Evolutionary conservation across 2,888 invertebrate genomes (phyloP).

Genomic region (Xanthorhoe designata): DNA sequence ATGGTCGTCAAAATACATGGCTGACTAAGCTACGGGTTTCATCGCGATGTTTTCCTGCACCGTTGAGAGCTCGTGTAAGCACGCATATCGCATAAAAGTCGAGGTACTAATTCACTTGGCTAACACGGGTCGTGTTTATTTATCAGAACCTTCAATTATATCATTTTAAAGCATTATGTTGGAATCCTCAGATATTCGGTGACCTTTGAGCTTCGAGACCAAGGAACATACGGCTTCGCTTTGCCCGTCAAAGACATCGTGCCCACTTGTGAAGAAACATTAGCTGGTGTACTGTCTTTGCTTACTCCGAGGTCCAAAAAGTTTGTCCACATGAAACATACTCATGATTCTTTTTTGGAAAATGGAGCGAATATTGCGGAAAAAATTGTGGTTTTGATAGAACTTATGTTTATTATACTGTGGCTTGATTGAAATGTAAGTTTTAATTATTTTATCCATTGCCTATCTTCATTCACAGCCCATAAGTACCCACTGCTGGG

Average conservation of each 20-base stretch:
- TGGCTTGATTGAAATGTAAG: constrained; percentile 49
- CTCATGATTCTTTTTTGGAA: neutral
- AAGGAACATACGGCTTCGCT: constrained; percentile 87
- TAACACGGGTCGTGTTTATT: too few relatives aligned
- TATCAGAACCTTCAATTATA: too few relatives aligned
- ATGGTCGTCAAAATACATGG: too few relatives aligned
- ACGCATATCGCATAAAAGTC: too few relatives aligned
- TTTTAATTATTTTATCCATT: neutral
- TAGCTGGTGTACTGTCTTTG: constrained; percentile 78
- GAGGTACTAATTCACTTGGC: too few relatives aligned
- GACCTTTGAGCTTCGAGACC: constrained; percentile 89
- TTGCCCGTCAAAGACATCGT: constrained; percentile 87
- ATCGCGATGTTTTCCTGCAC: too few relatives aligned
- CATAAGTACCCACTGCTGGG: too few relatives aligned
- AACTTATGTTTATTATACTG: constrained; percentile 60
- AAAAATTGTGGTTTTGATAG: constrained; percentile 52
- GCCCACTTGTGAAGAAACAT: constrained; percentile 86
- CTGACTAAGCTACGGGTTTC: too few relatives aligned
- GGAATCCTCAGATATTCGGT: constrained; percentile 77
- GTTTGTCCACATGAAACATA: neutral
- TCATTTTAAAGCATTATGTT: constrained; percentile 4
- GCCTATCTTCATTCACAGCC: too few relatives aligned
- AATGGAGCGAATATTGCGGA: neutral
- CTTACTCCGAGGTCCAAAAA: constrained; percentile 36
- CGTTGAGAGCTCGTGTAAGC: too few relatives aligned